Percentiles rank a stretch among this genome's conserved stretches.
Evolutionary conservation across 1,140 invertebrate genomes (phyloP).

Genomic region (Tyrophagus putrescentiae): DNA sequence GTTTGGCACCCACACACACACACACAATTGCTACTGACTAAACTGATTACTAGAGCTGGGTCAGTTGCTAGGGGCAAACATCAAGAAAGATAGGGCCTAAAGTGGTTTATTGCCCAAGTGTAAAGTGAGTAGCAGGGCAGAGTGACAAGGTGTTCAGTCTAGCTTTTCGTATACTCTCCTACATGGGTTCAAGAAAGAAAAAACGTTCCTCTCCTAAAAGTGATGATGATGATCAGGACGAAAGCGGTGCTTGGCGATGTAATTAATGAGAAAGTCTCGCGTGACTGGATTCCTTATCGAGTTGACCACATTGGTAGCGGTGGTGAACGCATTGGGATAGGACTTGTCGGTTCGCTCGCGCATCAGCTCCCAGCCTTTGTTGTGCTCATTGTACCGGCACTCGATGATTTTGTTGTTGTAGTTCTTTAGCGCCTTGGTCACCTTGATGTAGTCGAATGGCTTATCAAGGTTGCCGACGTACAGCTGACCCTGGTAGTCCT

Average conservation of each 20-base stretch:
- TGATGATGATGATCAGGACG: too few species aligned
- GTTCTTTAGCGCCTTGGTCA: conserved; percentile 52
- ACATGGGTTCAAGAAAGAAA: too few species aligned
- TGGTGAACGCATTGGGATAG: conserved; percentile 73
- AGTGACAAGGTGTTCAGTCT: too few species aligned
- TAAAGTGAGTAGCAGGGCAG: too few species aligned
- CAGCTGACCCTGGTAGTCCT: conserved; percentile 27
- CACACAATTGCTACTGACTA: too few species aligned
- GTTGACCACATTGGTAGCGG: conserved; percentile 46
- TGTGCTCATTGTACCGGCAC: conserved; percentile 51
- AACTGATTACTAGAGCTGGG: too few species aligned
- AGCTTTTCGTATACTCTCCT: too few species aligned
- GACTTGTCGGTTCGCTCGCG: conserved; percentile 91
- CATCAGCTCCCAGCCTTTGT: conserved; percentile 80
- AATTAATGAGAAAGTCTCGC: conserved; percentile 55
- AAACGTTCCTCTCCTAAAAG: too few species aligned
- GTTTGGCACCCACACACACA: too few species aligned
- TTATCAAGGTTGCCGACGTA: conserved; percentile 26
- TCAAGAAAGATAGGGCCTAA: too few species aligned
- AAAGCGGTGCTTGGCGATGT: conserved; percentile 38
- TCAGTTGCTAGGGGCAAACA: too few species aligned
- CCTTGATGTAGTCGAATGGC: conserved; percentile 30
- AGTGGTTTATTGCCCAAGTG: too few species aligned
- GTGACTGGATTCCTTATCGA: conserved; percentile 60
- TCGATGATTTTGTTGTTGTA: conserved; percentile 90